These are phyloP conservation scores for Cantharis flavilabris DNA, from an alignment of 2,888 invertebrate species.

Conservation along the genomic window DNA sequence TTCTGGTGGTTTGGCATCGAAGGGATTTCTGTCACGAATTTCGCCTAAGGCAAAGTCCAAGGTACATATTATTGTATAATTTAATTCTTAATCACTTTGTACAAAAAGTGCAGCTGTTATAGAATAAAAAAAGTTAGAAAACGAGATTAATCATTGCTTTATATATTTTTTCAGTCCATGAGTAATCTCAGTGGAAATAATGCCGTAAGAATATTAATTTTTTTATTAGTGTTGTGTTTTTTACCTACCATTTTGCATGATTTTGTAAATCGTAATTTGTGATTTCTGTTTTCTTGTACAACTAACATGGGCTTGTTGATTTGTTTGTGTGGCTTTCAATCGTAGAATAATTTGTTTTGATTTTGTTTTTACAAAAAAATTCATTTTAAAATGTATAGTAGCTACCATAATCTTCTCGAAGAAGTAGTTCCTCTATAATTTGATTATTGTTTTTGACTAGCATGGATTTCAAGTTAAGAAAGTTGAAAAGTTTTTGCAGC, in stretches of 20 bases:
- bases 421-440: neutral
- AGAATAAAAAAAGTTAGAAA: constrained; percentile 1
- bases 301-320: constrained; percentile 16
- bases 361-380: neutral
- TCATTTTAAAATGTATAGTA: too few species aligned
- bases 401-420: neutral
- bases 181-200: constrained; percentile 58
- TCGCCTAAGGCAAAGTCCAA: constrained; percentile 67
- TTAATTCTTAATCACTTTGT: neutral
- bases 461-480: neutral
- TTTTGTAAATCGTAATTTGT: neutral
- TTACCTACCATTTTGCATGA: constrained; percentile 22
- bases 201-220: constrained; percentile 51
- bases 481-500: too few species aligned
- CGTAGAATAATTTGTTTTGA: neutral
- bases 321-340: constrained; percentile 26
- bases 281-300: neutral
- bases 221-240: constrained; percentile 27
- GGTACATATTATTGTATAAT: constrained; percentile 53
- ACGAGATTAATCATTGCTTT: constrained; percentile 28
- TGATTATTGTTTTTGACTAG: neutral
- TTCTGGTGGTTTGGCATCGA: constrained; percentile 45
- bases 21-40: constrained; percentile 62
- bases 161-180: constrained; percentile 61
- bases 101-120: constrained; percentile 10